Conservation (phyloP, 2,888 invertebrate genomes). For the Drosophila melanocephala region DNA sequence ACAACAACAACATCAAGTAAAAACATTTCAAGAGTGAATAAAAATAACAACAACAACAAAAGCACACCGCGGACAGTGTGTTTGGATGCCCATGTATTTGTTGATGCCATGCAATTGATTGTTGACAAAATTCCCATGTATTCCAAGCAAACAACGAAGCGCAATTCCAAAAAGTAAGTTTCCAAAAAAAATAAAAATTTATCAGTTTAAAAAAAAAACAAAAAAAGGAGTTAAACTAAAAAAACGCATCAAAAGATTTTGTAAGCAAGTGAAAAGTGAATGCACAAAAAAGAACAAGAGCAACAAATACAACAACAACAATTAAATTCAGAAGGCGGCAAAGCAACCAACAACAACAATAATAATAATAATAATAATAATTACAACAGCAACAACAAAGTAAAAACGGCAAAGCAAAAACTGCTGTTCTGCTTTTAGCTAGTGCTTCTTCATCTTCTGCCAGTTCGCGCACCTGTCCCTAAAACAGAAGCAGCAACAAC, state of each 20-base stretch:
- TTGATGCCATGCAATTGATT: constrained; percentile 85
- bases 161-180: constrained; percentile 86
- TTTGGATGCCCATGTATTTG: constrained; percentile 66
- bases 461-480: constrained; percentile 52
- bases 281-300: constrained; percentile 18
- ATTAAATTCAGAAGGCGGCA: constrained; percentile 51
- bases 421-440: constrained; percentile 32
- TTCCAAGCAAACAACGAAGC: constrained; percentile 86
- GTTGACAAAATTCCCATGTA: constrained; percentile 86
- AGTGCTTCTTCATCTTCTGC: constrained; percentile 30
- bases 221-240: constrained; percentile 4
- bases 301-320: constrained; percentile 38
- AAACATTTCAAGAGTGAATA: constrained; percentile 15
- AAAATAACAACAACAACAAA: constrained; percentile 46
- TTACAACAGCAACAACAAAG: constrained; percentile 43
- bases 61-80: constrained; percentile 58
- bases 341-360: constrained; percentile 29
- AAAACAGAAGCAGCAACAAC: constrained; percentile 24
- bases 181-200: constrained; percentile 9
- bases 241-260: constrained; percentile 21
- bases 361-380: constrained; percentile 3
- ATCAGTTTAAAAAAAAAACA: constrained; percentile 4
- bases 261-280: constrained; percentile 40
- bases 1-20: constrained; percentile 29
- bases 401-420: constrained; percentile 9